Evolutionary conservation across 2,113 vertebrate species (phyloP), one percentile per base, ranked within the genome.

Genomic region (Hydrochoerus hydrochaeris): DNA sequence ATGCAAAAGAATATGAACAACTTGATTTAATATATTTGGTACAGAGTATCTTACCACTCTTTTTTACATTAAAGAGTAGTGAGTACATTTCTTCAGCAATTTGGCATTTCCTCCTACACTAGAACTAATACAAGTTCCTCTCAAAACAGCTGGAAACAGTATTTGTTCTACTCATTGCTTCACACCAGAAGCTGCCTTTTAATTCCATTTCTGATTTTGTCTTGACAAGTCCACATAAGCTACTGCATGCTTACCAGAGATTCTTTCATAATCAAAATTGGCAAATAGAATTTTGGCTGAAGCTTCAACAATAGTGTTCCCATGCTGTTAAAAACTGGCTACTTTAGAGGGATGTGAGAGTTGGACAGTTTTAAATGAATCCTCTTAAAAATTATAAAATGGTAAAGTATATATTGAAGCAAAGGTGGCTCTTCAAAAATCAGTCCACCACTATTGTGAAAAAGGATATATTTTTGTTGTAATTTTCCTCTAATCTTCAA

Each of bases 141-240:
- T 32, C 83, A n/a, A 96, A 96, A 88, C 35, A 95, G 58, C 63
- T 83, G 58, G 85, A 88, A 93, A 83, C 28, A 91, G 41, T 24
- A 14, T 7, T 26, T 85, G 28, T 69, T 97, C 87, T 65, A 38
- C 52, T 94, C 63, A 54, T 90, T 96, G 91, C 41, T 88, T 94
- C 24, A 1, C 58, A 60, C 46, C 49, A 88, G 52, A 93, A 71
- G 65, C 54, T 85, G 57, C 20, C 41, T 97, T 52, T 16, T 94
- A 96, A 88, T 92, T 94, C 20, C 32, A 95, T 80, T 91, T 88
- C 85, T 85, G 69, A 91, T 91, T 89, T 93, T 87, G 95, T 97
- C 87, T 77, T 65, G 24, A 93, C 87, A 95, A 95, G 96, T 73
- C 60, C 91, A 90, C 91, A 82, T 95, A 83, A 93, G 89, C 63